Percentiles rank a stretch among this genome's conserved stretches.
Conservation (phyloP, 2,888 invertebrate species). For the Sinhomidia bicolor region DNA sequence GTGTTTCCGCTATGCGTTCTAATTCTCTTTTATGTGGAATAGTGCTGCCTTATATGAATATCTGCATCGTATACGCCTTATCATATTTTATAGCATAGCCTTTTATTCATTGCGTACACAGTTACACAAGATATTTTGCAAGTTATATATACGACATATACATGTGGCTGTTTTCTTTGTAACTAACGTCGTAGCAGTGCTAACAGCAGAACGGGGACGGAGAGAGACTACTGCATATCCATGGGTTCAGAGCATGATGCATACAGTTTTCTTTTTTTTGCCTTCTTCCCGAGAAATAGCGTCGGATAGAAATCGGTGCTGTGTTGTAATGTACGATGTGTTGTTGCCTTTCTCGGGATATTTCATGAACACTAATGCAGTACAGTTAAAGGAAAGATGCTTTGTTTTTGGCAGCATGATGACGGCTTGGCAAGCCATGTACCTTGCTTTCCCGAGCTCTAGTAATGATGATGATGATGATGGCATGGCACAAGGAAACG, state of each 20-base stretch:
- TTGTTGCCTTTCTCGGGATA: conserved; percentile 38
- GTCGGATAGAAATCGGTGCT: conserved; percentile 26
- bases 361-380: conserved; percentile 41
- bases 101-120: no score
- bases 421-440: not conserved
- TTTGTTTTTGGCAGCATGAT: conserved; percentile 7
- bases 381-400: not conserved
- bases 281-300: conserved; percentile 44
- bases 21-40: no score
- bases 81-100: no score
- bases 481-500: conserved; percentile 48
- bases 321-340: not conserved
- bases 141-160: not conserved
- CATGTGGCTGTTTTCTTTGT: not conserved
- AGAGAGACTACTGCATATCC: not conserved
- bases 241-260: conserved; percentile 42
- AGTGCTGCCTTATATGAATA: no score
- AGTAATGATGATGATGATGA: no score
- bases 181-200: not conserved
- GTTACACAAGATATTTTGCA: not conserved
- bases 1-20: no score
- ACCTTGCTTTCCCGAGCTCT: conserved; percentile 31
- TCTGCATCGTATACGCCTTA: no score
- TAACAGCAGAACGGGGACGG: not conserved
- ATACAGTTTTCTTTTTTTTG: conserved; percentile 7